Evolutionary conservation across 2,113 vertebrate genomes (phyloP).

Genomic region (Sander lucioperca): DNA sequence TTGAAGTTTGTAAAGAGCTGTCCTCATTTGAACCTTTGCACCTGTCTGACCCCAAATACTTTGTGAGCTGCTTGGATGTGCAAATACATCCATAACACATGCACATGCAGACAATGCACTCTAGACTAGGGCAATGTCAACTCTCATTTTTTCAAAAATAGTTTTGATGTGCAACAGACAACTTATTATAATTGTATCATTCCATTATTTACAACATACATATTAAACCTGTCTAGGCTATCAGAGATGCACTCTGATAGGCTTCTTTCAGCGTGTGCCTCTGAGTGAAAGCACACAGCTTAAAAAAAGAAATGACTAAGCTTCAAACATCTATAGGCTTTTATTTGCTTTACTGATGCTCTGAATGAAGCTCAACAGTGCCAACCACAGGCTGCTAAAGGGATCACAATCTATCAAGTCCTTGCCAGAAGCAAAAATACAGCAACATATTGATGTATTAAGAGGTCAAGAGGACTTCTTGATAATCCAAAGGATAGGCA

Average conservation of each 20-base stretch:
- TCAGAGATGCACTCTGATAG: background rate
- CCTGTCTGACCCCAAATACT: constrained; percentile 69
- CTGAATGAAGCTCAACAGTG: constrained; percentile 56
- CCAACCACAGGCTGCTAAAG: constrained; percentile 55
- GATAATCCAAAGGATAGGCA: background rate
- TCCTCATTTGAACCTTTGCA: constrained; percentile 61
- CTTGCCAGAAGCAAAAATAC: background rate
- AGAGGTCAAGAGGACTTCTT: background rate
- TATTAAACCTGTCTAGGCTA: no score
- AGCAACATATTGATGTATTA: background rate
- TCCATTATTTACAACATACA: background rate
- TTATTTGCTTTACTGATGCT: constrained; percentile 29
- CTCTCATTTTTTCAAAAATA: background rate
- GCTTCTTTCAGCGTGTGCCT: background rate
- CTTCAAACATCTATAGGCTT: constrained; percentile 18
- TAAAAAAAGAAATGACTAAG: constrained; percentile 31
- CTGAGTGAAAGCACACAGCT: constrained; percentile 3
- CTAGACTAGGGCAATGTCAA: background rate
- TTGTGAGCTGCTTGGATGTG: constrained; percentile 13
- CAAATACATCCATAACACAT: constrained; percentile 29
- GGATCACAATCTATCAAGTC: constrained; percentile 16
- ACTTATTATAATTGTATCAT: background rate
- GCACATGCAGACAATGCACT: background rate
- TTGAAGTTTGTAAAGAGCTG: constrained; percentile 19
- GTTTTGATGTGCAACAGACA: background rate